Evolutionary conservation across 1,140 invertebrate genomes (phyloP).

Genomic region (Ooceraea biroi): DNA sequence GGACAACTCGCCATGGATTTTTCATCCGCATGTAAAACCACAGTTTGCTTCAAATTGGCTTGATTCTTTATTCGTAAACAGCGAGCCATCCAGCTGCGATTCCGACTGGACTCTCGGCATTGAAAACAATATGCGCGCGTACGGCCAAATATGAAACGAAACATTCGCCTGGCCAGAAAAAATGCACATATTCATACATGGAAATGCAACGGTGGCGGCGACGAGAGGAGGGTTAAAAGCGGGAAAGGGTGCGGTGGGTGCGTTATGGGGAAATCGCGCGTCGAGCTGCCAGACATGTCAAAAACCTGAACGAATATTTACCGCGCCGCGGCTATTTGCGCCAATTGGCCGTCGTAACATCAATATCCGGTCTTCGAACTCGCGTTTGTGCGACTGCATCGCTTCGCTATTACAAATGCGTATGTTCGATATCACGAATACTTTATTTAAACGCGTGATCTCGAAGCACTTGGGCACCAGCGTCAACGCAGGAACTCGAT

Average conservation of each 20-base stretch:
- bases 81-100: conserved; percentile 17
- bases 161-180: conserved; percentile 31
- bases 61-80: conserved; percentile 67
- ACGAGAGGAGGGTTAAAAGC: neutral
- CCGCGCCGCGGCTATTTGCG: conserved; percentile 17
- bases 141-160: conserved; percentile 44
- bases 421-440: neutral
- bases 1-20: conserved; percentile 4
- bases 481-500: neutral
- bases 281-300: conserved; percentile 12
- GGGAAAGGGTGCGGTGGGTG: neutral
- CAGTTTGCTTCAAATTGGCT: conserved; percentile 60
- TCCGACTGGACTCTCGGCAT: conserved; percentile 28
- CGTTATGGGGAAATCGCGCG: conserved; percentile 49
- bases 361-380: conserved; percentile 30
- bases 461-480: too few relatives aligned
- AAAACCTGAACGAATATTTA: conserved; percentile 44
- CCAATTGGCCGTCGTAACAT: conserved; percentile 51
- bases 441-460: neutral
- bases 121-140: conserved; percentile 41
- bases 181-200: conserved; percentile 70
- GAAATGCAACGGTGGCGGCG: conserved; percentile 9
- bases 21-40: conserved; percentile 49
- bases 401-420: neutral
- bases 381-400: neutral